These are phyloP conservation scores for Yponomeuta cagnagella DNA, from an alignment of 2,888 invertebrate genomes.

Conservation along the genomic window DNA sequence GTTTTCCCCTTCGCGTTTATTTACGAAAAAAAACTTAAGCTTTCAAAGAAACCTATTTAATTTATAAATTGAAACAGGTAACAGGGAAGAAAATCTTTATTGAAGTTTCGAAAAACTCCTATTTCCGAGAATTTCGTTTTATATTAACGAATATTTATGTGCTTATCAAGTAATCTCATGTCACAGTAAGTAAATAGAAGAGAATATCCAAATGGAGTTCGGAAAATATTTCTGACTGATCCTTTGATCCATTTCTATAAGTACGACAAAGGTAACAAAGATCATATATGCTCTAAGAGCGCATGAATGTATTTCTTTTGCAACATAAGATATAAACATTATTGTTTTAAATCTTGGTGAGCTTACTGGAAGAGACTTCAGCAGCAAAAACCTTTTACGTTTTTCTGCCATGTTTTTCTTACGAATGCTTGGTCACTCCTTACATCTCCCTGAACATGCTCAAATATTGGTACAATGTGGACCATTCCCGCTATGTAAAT, in stretches of 20 bases:
- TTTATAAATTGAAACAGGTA: neutral
- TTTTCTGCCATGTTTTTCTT: too few relatives aligned
- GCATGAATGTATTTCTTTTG: neutral
- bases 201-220: too few relatives aligned
- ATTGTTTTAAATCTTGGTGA: neutral
- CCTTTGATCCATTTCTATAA: too few relatives aligned
- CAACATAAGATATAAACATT: neutral
- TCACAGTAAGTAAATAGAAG: too few relatives aligned
- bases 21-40: neutral
- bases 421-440: neutral
- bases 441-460: neutral
- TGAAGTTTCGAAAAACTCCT: neutral
- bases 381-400: neutral
- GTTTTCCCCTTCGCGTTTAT: too few relatives aligned
- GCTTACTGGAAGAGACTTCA: neutral
- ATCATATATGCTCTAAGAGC: neutral
- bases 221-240: too few relatives aligned
- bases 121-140: neutral
- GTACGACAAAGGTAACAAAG: too few relatives aligned
- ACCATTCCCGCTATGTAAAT: slow-evolving; percentile 40
- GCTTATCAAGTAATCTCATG: too few relatives aligned
- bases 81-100: neutral
- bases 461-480: slow-evolving; percentile 22
- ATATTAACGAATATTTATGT: neutral
- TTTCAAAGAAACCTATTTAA: neutral